Percentiles rank a stretch among this genome's conserved stretches.
Evolutionary conservation across 2,888 invertebrate species (phyloP).

Genomic region (Apotomis capreana): DNA sequence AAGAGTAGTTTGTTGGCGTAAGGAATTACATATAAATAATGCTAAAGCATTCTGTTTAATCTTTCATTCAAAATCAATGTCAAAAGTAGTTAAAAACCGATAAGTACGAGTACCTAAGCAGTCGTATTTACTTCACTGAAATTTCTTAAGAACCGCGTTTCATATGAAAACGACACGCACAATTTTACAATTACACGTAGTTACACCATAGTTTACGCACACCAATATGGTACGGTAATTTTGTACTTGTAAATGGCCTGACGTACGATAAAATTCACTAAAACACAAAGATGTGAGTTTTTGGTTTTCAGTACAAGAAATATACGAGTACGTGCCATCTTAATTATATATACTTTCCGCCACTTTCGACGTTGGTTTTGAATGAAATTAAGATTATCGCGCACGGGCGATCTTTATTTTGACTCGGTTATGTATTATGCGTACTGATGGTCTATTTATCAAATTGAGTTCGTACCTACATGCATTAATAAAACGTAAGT

Average conservation of each 20-base stretch:
- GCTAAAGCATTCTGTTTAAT: slow-evolving; percentile 18
- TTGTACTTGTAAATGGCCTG: no score
- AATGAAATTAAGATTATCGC: slow-evolving; percentile 6
- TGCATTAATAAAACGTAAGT: no score
- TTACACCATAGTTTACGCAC: not conserved
- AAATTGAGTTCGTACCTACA: no score
- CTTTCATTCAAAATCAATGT: slow-evolving; percentile 4
- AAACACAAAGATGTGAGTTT: no score
- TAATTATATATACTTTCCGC: no score
- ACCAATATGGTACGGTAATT: not conserved
- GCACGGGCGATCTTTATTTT: not conserved
- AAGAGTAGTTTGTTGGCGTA: slow-evolving; percentile 30
- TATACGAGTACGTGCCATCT: no score
- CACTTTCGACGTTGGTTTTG: not conserved
- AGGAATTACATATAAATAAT: slow-evolving; percentile 20
- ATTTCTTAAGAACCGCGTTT: not conserved
- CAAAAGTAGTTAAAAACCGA: not conserved
- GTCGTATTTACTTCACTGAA: not conserved
- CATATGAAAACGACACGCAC: not conserved
- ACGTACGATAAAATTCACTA: no score
- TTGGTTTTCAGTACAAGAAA: no score
- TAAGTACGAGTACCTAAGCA: no score
- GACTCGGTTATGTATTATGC: no score
- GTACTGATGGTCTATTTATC: no score
- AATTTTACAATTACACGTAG: not conserved